Evolutionary conservation across 1,140 invertebrate genomes (phyloP).

Genomic region (Diabrotica virgifera): DNA sequence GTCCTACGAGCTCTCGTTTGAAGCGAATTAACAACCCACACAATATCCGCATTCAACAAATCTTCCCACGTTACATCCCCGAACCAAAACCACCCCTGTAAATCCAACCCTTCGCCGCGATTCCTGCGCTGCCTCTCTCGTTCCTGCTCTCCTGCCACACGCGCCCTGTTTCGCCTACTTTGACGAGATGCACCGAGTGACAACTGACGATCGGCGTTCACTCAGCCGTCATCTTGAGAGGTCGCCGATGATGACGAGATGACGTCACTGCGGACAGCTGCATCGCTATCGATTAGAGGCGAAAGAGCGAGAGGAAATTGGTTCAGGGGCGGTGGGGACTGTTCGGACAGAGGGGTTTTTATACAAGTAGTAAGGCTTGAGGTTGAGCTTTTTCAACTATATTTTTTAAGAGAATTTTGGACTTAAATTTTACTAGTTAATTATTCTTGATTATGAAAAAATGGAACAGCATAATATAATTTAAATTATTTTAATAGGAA

Average conservation of each 20-base stretch:
- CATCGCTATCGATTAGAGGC: slow-evolving; percentile 39
- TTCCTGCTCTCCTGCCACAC: slow-evolving; percentile 8
- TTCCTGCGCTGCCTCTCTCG: not conserved
- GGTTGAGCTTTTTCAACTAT: too few relatives aligned
- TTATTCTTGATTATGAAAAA: too few relatives aligned
- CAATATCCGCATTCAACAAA: not conserved
- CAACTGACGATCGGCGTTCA: slow-evolving; percentile 19
- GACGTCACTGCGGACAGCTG: slow-evolving; percentile 44
- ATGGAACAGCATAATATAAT: too few relatives aligned
- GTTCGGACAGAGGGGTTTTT: not conserved
- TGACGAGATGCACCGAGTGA: slow-evolving; percentile 27
- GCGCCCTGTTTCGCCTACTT: slow-evolving; percentile 15
- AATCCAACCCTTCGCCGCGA: slow-evolving; percentile 6
- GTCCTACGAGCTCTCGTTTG: not conserved
- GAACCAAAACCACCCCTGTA: not conserved
- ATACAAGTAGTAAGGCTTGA: too few relatives aligned
- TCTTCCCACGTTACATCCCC: not conserved
- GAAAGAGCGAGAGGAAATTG: not conserved
- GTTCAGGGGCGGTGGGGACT: not conserved
- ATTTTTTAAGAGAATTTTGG: too few relatives aligned
- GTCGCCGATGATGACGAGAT: slow-evolving; percentile 26
- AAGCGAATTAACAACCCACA: not conserved
- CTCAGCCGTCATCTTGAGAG: slow-evolving; percentile 31
- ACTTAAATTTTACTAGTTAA: too few relatives aligned
- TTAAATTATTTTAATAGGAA: too few relatives aligned